Base-by-base conservation (phyloP, 2,797 vertebrate species). In the Lacerta viridis region DNA sequence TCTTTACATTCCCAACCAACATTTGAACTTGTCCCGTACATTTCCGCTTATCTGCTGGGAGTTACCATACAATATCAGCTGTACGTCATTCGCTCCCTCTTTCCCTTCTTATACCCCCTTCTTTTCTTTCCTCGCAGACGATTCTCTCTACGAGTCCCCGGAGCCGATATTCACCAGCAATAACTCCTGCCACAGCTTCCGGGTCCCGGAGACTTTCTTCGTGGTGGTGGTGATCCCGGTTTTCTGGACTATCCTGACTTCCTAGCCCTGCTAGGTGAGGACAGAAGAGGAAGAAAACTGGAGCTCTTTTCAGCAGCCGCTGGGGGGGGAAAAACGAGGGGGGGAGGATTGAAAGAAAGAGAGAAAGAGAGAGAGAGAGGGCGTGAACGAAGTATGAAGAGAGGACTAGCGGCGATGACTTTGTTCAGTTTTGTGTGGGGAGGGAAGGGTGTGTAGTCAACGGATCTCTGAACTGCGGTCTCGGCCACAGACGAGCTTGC, bases 161-260 rank as follows among this genome's bases (percentile, higher is more conserved):
- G 99, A 99, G 96, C 98, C 98, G 36, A 99, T 99, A 95, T 98
- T 99, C 97, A 99, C 98, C 94, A 99, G 98, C 93, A 98, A 98
- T 92, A 98, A 98, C 96, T 98, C 97, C 78, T 97, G 97, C 95
- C 95, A 96, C 41, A 91, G 96, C 93, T 95, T 96, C 94, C 91
- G 93, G 69, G 85, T 96, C 91, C 94, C 96, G 3, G 95, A 72
- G 66, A 91, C 96, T 8, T 87, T 92, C 92, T 97, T 74, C 13
- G 72, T 20, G 61, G 61, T 97, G 15, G 93, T 93, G 88, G 92
- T 97, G 9, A 95, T 96, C 20, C 97, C 97, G 0, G 72, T 97
- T 3, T 92, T 97, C 89, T 97, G 97, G 97, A 96, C 95, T 27
- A 93, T 97, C 29, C 93, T 97, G 93, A 90, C 93, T 84, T 97